Evolutionary conservation across 1,140 invertebrate species (phyloP).

Genomic region (Aphis gossypii): DNA sequence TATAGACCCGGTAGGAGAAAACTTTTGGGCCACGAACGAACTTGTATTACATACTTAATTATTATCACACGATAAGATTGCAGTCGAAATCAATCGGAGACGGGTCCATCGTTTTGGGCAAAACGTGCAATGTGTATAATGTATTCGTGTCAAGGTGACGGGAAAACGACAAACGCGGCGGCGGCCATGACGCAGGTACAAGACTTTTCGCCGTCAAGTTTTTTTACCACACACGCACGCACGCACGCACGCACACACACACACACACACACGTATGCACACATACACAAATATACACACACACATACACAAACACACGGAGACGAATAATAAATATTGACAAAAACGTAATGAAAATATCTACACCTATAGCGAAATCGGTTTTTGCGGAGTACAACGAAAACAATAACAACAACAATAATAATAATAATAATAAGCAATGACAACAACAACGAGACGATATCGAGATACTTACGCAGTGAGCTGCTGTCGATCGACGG

Average conservation of each 20-base stretch:
- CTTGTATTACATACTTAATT: not conserved
- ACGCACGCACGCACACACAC: not conserved
- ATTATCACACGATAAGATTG: not conserved
- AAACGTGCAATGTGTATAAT: conserved; percentile 33
- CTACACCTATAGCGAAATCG: too few relatives aligned
- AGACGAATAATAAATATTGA: conserved; percentile 11
- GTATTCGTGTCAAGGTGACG: conserved; percentile 57
- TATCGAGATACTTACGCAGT: conserved; percentile 2
- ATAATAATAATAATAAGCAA: not conserved
- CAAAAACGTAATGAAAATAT: conserved; percentile 3
- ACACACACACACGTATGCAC: not conserved
- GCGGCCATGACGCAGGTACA: not conserved
- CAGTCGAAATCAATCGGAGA: not conserved
- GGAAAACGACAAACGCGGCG: conserved; percentile 42
- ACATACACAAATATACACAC: not conserved
- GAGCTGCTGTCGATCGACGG: not conserved
- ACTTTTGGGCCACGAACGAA: not conserved
- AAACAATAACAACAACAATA: not conserved
- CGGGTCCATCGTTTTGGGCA: not conserved
- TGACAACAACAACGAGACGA: not conserved
- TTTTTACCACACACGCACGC: not conserved
- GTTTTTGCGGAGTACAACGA: not conserved
- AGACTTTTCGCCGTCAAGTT: conserved; percentile 38
- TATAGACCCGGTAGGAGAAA: not conserved
- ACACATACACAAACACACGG: too few relatives aligned